phyloP scores from a whole-genome alignment of 2,888 invertebrate species.

The Auanema freiburgensis region DNA sequence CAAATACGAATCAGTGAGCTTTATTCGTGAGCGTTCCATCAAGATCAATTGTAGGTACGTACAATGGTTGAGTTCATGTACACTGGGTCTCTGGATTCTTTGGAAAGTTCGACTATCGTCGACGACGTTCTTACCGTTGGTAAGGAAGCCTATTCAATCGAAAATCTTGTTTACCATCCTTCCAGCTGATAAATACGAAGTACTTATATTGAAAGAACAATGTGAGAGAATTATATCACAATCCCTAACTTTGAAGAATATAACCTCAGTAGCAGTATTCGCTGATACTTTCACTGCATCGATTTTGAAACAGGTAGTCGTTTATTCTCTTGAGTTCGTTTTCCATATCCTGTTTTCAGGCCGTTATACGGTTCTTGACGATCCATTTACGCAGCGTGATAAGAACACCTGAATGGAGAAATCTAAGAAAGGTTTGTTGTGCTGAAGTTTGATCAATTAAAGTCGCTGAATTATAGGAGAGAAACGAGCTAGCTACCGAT shows the following conservation, averaged over 20 bases:
- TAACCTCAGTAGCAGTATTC: constrained; percentile 43
- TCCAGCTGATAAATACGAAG: constrained; percentile 59
- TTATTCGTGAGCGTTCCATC: background rate
- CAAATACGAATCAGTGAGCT: constrained; percentile 49
- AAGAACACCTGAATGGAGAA: constrained; percentile 51
- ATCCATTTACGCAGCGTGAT: constrained; percentile 47
- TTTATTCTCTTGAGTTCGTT: background rate
- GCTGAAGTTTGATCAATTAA: constrained; percentile 1
- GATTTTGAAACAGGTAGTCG: constrained; percentile 33
- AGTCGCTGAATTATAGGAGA: constrained; percentile 19
- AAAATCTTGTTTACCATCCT: background rate
- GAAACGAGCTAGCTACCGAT: constrained; percentile 53
- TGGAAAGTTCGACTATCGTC: constrained; percentile 36
- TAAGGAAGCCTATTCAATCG: constrained; percentile 2
- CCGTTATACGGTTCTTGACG: constrained; percentile 46
- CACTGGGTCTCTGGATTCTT: constrained; percentile 42
- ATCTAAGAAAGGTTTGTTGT: constrained; percentile 38
- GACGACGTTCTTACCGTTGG: constrained; percentile 55
- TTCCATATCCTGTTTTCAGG: constrained; percentile 16
- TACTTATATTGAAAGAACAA: constrained; percentile 54
- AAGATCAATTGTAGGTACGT: constrained; percentile 29
- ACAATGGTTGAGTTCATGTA: constrained; percentile 62
- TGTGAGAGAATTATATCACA: constrained; percentile 52
- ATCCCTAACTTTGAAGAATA: constrained; percentile 41
- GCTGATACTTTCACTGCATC: constrained; percentile 51